phyloP scores from a whole-genome alignment of 30 jellyfish, hydroid and myxozoan species.

The Turritopsis dohrnii region DNA sequence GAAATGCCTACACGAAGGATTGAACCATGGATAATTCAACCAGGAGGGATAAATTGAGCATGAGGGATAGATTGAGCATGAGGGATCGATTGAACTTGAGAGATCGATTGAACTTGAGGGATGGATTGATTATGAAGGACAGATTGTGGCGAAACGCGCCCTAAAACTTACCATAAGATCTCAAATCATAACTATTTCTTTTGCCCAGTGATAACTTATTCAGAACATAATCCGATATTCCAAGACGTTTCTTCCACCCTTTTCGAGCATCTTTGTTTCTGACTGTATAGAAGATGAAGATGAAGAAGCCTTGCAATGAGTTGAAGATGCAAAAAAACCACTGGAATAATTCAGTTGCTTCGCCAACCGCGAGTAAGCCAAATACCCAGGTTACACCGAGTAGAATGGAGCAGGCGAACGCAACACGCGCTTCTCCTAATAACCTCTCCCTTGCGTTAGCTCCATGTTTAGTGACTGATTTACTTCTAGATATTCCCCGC shows the following conservation, averaged over 20 bases:
- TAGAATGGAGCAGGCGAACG: constrained; percentile 34
- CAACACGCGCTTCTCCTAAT: constrained; percentile 33
- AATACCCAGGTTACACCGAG: constrained; percentile 42
- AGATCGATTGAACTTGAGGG: too few species aligned
- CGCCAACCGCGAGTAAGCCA: constrained; percentile 34
- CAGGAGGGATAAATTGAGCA: not conserved
- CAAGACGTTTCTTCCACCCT: constrained; percentile 20
- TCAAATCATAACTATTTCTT: not conserved
- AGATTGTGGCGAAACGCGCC: not conserved
- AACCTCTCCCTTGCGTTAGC: not conserved
- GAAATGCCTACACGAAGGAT: too few species aligned
- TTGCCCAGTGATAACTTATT: not conserved
- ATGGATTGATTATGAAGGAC: too few species aligned
- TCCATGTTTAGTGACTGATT: not conserved
- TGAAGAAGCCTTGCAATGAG: constrained; percentile 41
- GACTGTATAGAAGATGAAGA: constrained; percentile 30
- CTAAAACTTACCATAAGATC: not conserved
- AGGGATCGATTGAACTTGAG: too few species aligned
- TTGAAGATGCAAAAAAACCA: constrained; percentile 40
- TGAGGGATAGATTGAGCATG: too few species aligned
- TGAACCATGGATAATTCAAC: too few species aligned
- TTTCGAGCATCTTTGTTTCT: constrained; percentile 25
- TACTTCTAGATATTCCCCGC: not conserved
- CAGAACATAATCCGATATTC: not conserved
- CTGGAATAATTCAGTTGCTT: constrained; percentile 15